phyloP scores from a whole-genome alignment of 2,888 invertebrate species.

The Parochlus steinenii region DNA sequence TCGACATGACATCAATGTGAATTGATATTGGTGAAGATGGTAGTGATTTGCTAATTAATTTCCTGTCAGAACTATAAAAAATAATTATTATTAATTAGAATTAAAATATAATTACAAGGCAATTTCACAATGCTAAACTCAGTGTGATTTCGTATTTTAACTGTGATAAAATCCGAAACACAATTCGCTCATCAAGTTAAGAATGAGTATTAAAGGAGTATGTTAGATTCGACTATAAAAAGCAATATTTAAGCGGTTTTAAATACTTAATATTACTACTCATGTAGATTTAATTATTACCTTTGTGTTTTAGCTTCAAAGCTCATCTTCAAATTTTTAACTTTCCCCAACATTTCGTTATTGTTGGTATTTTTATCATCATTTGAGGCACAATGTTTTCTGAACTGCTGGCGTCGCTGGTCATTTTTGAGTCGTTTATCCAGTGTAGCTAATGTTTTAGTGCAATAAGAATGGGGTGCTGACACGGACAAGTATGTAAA shows the following conservation, averaged over 20 bases:
- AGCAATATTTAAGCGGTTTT: too few relatives aligned
- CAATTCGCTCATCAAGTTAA: too few relatives aligned
- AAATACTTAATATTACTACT: too few relatives aligned
- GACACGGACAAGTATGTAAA: slow-evolving; percentile 40
- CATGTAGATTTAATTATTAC: too few relatives aligned
- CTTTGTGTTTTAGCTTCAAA: slow-evolving; percentile 68
- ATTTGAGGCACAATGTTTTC: slow-evolving; percentile 11
- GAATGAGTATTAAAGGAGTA: too few relatives aligned
- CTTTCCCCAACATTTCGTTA: slow-evolving; percentile 39
- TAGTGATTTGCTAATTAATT: slow-evolving; percentile 33
- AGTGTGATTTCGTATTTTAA: too few relatives aligned
- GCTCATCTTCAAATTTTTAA: slow-evolving; percentile 71
- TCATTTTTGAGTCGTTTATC: slow-evolving; percentile 22
- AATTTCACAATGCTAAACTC: too few relatives aligned
- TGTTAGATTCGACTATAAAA: too few relatives aligned
- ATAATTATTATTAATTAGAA: slow-evolving; percentile 21
- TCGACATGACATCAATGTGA: slow-evolving; percentile 30
- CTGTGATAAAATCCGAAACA: too few relatives aligned
- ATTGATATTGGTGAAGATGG: slow-evolving; percentile 48
- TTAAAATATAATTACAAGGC: slow-evolving; percentile 10
- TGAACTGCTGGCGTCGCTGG: slow-evolving; percentile 21
- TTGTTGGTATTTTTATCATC: slow-evolving; percentile 1
- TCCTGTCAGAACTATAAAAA: slow-evolving; percentile 15
- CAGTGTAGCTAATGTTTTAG: slow-evolving; percentile 14
- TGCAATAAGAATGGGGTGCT: slow-evolving; percentile 40